Conservation (phyloP, 2,888 invertebrate species). For the Megamerina dolium region DNA sequence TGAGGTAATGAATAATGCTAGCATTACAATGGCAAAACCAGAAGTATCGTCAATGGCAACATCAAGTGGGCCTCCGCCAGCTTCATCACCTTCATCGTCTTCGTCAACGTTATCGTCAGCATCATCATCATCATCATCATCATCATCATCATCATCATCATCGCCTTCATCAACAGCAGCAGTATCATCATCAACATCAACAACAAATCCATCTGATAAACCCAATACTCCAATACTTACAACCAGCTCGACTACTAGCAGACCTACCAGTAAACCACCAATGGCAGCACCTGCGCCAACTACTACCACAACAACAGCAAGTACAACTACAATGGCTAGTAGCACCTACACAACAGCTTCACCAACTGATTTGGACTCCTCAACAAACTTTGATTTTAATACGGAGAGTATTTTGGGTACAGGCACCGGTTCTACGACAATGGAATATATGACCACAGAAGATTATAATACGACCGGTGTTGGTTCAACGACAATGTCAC, state of each 20-base stretch:
- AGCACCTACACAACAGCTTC: constrained; percentile 6
- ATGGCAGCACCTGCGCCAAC: constrained; percentile 2
- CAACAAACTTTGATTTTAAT: constrained; percentile 9
- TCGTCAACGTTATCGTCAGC: too few species aligned
- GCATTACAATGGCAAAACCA: constrained; percentile 19
- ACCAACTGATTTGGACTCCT: constrained; percentile 3
- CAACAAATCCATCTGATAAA: constrained; percentile 10
- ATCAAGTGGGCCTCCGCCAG: constrained; percentile 2
- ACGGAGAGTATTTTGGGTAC: constrained; percentile 3
- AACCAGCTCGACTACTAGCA: constrained; percentile 5
- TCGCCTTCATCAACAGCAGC: constrained; percentile 16
- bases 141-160: too few species aligned
- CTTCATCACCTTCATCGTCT: constrained; percentile 1
- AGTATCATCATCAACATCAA: constrained; percentile 10
- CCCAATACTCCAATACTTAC: too few species aligned
- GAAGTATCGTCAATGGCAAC: constrained; percentile 20
- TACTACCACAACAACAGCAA: constrained; percentile 15
- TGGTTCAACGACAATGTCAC: constrained; percentile 24
- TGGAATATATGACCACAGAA: constrained; percentile 21
- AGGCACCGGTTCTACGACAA: constrained; percentile 2
- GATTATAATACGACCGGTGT: constrained; percentile 10
- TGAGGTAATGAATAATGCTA: constrained; percentile 22
- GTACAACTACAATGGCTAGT: constrained; percentile 1
- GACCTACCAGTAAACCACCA: too few species aligned
- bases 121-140: too few species aligned